Conservation (phyloP, 1,140 invertebrate species). For the Neuroterus valhalla region DNA sequence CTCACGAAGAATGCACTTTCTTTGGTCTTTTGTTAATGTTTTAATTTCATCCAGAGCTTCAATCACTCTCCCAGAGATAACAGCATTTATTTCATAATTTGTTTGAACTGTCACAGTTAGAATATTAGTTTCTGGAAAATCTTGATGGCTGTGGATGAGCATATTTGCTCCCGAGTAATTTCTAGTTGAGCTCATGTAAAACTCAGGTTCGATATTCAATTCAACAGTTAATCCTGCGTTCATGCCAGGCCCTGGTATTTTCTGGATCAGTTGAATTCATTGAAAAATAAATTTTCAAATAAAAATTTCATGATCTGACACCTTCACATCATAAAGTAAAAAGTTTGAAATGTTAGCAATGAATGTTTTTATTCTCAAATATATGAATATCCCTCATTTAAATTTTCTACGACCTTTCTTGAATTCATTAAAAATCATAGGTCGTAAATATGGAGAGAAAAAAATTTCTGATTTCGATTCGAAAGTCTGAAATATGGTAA, state of each 20-base stretch:
- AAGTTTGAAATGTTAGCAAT: too few species aligned
- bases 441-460: too few species aligned
- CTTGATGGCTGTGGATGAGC: background rate
- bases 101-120: background rate
- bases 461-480: too few species aligned
- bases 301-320: too few species aligned
- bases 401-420: too few species aligned
- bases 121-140: constrained; percentile 22
- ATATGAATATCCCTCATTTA: too few species aligned
- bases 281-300: too few species aligned
- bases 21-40: background rate
- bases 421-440: too few species aligned
- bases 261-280: background rate
- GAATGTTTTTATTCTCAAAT: too few species aligned
- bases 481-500: too few species aligned
- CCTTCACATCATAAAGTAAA: too few species aligned
- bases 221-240: background rate
- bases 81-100: background rate
- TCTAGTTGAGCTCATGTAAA: background rate
- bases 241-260: background rate
- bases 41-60: background rate
- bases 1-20: background rate
- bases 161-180: background rate
- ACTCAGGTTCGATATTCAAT: background rate
- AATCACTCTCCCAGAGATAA: background rate